These are phyloP conservation scores for Drosophila ezoana DNA, from an alignment of 2,888 invertebrate species.

Conservation along the genomic window DNA sequence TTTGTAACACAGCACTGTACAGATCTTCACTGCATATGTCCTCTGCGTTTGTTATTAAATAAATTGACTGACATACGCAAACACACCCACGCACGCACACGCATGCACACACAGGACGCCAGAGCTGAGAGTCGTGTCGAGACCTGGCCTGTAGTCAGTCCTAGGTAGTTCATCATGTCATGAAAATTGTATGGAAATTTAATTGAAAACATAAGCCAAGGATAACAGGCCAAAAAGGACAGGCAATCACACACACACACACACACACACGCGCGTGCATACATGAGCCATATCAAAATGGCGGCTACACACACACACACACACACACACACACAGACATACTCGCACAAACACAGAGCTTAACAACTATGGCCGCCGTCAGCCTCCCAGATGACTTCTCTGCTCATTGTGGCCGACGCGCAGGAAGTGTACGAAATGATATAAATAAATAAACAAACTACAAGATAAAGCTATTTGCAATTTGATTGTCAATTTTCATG, in stretches of 20 bases:
- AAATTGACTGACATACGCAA: constrained; percentile 72
- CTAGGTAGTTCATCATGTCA: constrained; percentile 82
- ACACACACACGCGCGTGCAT: constrained; percentile 29
- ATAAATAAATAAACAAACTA: constrained; percentile 82
- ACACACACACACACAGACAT: constrained; percentile 1
- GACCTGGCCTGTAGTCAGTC: constrained; percentile 54
- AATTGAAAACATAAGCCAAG: constrained; percentile 84
- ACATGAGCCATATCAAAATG: constrained; percentile 52
- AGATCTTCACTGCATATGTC: constrained; percentile 23
- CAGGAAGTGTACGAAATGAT: constrained; percentile 80
- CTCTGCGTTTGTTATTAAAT: constrained; percentile 75
- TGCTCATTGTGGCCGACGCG: constrained; percentile 60
- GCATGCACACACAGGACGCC: constrained; percentile 8
- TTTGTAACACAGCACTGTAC: constrained; percentile 36
- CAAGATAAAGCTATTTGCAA: constrained; percentile 82
- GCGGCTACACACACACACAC: constrained; percentile 37
- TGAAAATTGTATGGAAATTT: constrained; percentile 83
- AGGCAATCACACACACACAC: constrained; percentile 55
- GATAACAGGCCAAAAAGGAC: constrained; percentile 78
- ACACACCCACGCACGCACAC: constrained; percentile 16
- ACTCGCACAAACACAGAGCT: constrained; percentile 30
- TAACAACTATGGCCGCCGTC: constrained; percentile 60
- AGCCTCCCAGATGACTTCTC: constrained; percentile 48
- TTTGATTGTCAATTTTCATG: constrained; percentile 82
- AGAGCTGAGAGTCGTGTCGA: constrained; percentile 60